Conservation (phyloP, 2,797 vertebrate species). For the Podargus strigoides region DNA sequence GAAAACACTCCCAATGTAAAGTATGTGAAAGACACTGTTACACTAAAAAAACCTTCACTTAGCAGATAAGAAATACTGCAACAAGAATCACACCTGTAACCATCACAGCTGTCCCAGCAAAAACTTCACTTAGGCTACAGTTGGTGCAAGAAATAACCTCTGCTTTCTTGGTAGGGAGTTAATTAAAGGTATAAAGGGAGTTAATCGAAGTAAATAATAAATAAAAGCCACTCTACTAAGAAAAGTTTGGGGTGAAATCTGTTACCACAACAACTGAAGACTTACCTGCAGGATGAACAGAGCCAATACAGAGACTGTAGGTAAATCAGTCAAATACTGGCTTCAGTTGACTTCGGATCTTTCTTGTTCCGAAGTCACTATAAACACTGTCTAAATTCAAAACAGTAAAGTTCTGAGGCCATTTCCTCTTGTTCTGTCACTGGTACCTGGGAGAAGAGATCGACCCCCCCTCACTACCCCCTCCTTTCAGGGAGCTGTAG, state of each 20-base stretch:
- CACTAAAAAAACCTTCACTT: rapidly evolving
- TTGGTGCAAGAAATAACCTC: background rate
- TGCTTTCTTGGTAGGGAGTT: background rate
- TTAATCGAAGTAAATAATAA: background rate
- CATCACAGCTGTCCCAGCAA: background rate
- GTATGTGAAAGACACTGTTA: background rate
- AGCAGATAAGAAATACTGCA: background rate
- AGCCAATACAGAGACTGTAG: background rate
- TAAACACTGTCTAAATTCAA: background rate
- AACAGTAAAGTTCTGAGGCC: too few relatives aligned
- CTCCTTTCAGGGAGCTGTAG: too few relatives aligned
- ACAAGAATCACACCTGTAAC: background rate
- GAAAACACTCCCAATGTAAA: background rate
- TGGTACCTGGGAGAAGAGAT: too few relatives aligned
- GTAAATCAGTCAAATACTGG: background rate
- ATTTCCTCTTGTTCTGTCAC: too few relatives aligned
- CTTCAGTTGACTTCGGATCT: background rate
- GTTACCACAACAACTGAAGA: background rate
- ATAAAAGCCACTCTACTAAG: background rate
- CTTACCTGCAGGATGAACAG: background rate
- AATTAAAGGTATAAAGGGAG: background rate
- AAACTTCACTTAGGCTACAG: background rate
- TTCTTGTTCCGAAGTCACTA: background rate
- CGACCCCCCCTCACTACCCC: too few relatives aligned
- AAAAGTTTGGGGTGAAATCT: background rate